phyloP scores from a whole-genome alignment of 2,888 invertebrate genomes.

The Hoplodrina ambigua region DNA sequence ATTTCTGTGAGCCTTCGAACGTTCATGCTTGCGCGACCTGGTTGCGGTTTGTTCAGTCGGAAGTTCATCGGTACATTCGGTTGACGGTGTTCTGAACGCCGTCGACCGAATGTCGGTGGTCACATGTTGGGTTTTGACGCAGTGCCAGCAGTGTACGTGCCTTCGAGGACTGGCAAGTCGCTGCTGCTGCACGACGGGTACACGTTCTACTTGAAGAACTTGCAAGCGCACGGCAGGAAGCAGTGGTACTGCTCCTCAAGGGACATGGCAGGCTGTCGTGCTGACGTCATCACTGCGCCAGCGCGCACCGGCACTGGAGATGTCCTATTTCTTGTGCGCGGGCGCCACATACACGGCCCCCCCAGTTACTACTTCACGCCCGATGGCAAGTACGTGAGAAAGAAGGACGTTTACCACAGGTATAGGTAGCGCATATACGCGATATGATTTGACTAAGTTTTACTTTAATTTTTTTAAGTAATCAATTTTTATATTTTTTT shows the following conservation, averaged over 20 bases:
- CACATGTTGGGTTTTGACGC: slow-evolving; percentile 70
- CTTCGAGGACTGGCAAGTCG: slow-evolving; percentile 88
- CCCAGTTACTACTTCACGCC: slow-evolving; percentile 87
- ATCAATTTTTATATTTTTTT: slow-evolving; percentile 38
- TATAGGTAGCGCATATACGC: slow-evolving; percentile 80
- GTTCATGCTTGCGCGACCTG: slow-evolving; percentile 27
- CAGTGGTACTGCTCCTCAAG: slow-evolving; percentile 89
- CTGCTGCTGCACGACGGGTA: slow-evolving; percentile 86
- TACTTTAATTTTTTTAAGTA: slow-evolving; percentile 48
- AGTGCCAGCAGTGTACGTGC: slow-evolving; percentile 88
- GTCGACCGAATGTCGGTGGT: slow-evolving; percentile 65
- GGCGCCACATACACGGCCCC: slow-evolving; percentile 85
- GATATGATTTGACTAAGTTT: slow-evolving; percentile 33
- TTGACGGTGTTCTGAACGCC: slow-evolving; percentile 52
- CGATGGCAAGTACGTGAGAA: slow-evolving; percentile 87
- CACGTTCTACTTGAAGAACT: slow-evolving; percentile 88
- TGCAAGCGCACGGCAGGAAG: slow-evolving; percentile 86
- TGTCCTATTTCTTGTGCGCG: slow-evolving; percentile 85
- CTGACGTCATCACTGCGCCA: slow-evolving; percentile 87
- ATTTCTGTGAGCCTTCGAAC: slow-evolving; percentile 38
- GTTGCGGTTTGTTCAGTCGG: slow-evolving; percentile 52
- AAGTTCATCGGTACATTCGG: slow-evolving; percentile 52
- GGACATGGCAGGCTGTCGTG: slow-evolving; percentile 88
- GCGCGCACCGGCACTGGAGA: slow-evolving; percentile 78
- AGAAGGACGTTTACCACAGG: slow-evolving; percentile 86